Evolutionary conservation across 2,113 vertebrate species (phyloP).

Genomic region (Elephas maximus): DNA sequence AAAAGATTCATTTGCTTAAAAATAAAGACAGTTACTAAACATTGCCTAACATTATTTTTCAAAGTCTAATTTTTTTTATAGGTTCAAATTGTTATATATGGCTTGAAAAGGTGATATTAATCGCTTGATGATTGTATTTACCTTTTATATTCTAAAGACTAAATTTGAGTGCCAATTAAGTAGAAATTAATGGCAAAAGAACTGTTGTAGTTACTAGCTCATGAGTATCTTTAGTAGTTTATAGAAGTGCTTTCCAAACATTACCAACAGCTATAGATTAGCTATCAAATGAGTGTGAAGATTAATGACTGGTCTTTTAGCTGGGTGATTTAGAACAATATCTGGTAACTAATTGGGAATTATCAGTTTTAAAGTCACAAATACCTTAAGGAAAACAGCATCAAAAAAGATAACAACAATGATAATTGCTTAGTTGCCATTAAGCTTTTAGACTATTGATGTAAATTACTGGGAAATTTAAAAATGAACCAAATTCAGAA

Average conservation of each 20-base stretch:
- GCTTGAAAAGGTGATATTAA: constrained; percentile 75
- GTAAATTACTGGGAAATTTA: constrained; percentile 62
- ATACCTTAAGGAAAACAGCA: constrained; percentile 90
- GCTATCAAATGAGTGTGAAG: constrained; percentile 94
- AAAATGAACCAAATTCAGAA: constrained; percentile 21
- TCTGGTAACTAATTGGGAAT: constrained; percentile 98
- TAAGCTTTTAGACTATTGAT: constrained; percentile 70
- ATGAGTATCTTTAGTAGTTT: constrained; percentile 87
- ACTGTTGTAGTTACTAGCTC: constrained; percentile 89
- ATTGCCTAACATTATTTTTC: constrained; percentile 25
- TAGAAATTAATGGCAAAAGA: constrained; percentile 90
- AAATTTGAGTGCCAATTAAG: constrained; percentile 93
- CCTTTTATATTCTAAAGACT: constrained; percentile 89
- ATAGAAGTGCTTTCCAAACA: constrained; percentile 90
- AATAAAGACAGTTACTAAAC: constrained; percentile 23
- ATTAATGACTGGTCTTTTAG: constrained; percentile 97
- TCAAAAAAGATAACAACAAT: constrained; percentile 66
- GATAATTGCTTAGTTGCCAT: constrained; percentile 70
- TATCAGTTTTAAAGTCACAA: constrained; percentile 93
- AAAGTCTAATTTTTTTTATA: constrained; percentile 59
- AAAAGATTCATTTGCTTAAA: constrained; percentile 51
- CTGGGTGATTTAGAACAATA: constrained; percentile 98
- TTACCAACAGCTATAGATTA: constrained; percentile 96
- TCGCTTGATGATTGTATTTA: constrained; percentile 77
- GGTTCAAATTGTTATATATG: constrained; percentile 52